Evolutionary conservation across 2,888 invertebrate genomes (phyloP), one percentile per base, ranked within the genome.

Genomic region (Hesperia comma): DNA sequence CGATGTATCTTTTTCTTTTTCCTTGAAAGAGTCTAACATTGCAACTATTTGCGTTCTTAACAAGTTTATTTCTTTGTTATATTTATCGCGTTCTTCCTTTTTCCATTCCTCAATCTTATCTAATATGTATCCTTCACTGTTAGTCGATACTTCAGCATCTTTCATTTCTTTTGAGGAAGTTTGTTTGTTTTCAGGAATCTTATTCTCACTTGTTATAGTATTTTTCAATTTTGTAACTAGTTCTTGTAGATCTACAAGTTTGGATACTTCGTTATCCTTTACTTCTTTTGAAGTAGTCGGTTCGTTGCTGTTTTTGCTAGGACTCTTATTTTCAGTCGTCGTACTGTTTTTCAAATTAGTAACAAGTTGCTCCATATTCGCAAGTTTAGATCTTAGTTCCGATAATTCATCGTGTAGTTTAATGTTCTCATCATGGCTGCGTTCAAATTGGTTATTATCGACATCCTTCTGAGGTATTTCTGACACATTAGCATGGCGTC

Each of bases 41-140:
- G 90, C 86, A 60, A 87, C 74, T 53, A 93, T 87, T 77, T 93
- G 90, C 61, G 80, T 81, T 68, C 88, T 80, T 61, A 93, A 76
- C 15, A 81, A 82, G 75, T 88, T 88, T 72, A 94, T 92, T 82
- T 93, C 92, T 74, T 90, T 90, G 51, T 89, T 89, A 77, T 94
- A 94, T 76, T 93, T 94, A 63, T 90, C 91, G 69, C 92, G 84
- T 77, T 94, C 93, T 76, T 91, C 82, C 76, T 88, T 87, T 79
- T 93, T 94, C 91, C 92, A 93, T 79, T 85, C 87, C 76, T 88
- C 94, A 70, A 88, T 88, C 80, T 83, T 91, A 78, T 86, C 83
- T 46, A 90, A 69, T 43, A 90, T 75, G 70, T 82, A 80, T 57
- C 79, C 82, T 70, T 88, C 88, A 55, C 79, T 80, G 57, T 80